These are phyloP conservation scores for Agrenia bidenticulata DNA, from an alignment of 2,888 invertebrate species.

Conservation along the genomic window DNA sequence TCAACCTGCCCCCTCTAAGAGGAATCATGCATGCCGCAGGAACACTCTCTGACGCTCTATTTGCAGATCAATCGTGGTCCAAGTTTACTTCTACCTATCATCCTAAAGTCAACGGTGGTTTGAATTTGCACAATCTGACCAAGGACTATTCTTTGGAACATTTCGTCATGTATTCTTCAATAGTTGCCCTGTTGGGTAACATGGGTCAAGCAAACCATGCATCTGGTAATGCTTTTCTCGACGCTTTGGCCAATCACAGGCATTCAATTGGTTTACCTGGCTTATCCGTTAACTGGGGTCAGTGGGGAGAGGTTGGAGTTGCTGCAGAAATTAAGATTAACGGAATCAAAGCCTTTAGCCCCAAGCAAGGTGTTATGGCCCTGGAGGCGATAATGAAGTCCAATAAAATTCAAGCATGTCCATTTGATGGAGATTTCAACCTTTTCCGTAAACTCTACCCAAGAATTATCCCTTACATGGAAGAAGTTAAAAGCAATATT, in stretches of 20 bases:
- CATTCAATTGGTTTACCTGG: slow-evolving; percentile 6
- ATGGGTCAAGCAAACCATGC: slow-evolving; percentile 31
- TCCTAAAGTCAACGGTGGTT: slow-evolving; percentile 19
- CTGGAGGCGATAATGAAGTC: slow-evolving; percentile 21
- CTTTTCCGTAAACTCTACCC: slow-evolving; percentile 14
- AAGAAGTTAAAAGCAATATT: neutral
- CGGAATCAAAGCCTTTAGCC: slow-evolving; percentile 19
- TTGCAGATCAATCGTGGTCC: slow-evolving; percentile 25
- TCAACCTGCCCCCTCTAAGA: slow-evolving; percentile 21
- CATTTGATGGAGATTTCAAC: slow-evolving; percentile 22
- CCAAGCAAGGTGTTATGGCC: slow-evolving; percentile 17
- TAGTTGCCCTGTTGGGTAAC: slow-evolving; percentile 16
- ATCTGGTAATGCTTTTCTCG: slow-evolving; percentile 29
- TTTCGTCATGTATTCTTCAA: slow-evolving; percentile 32
- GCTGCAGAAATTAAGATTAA: neutral
- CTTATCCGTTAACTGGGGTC: slow-evolving; percentile 10
- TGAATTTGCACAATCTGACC: slow-evolving; percentile 3
- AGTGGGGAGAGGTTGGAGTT: slow-evolving; percentile 12
- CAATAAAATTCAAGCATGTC: slow-evolving; percentile 22
- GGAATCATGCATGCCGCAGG: slow-evolving; percentile 32
- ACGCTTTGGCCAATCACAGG: slow-evolving; percentile 14
- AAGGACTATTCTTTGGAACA: slow-evolving; percentile 21
- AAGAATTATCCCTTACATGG: neutral
- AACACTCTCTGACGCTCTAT: slow-evolving; percentile 16
- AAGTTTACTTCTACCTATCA: slow-evolving; percentile 19